Base-by-base conservation (phyloP, 2,888 invertebrate species). In the Coelinius sp. region DNA sequence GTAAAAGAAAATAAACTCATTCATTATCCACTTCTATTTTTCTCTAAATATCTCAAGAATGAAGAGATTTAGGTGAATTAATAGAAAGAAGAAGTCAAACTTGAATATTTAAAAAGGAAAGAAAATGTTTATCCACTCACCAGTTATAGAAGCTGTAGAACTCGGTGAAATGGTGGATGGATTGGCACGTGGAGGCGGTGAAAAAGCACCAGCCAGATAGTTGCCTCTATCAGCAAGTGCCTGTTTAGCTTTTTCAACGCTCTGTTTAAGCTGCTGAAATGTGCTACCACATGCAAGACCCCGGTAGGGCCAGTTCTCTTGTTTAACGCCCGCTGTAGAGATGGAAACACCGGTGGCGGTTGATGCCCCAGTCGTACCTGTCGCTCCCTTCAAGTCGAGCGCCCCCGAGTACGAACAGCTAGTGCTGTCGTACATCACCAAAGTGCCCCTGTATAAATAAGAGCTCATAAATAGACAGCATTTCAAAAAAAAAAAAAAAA, bases 361-460 rank as follows among this genome's bases (percentile, higher is more conserved):
- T 56, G 76, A 56, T 38, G 77, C 59, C 75, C 75, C 68, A 79
- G 75, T 35, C 75, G 80, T 68, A 75, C 79, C 71, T 77, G 93
- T 91, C 78, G 92, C 91, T 81, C 94, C 90, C 88, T 94, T 94
- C 82, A 94, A 89, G 89, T 94, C 94, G 83, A 94, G 89, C 84
- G 94, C 94, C 88, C 94, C 93, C 87, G 95, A 95, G 90, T 96
- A 96, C 88, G 95, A 96, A 90, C 96, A 96, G 86, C 95, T 95
- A 78, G 86, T 82, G 90, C 95, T 95, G 91, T 96, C 96, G 92
- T 96, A 96, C 96, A 96, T 96, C 86, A 87, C 87, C 87, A 86
- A 84, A 87, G 81, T 83, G 82, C 86, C 86, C 87, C 87, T 87
- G 80, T 12, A 68, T 76, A 7, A 46, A 35, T 24, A 41, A 41